phyloP scores from a whole-genome alignment of 1,140 invertebrate species.

The Homarus americanus region DNA sequence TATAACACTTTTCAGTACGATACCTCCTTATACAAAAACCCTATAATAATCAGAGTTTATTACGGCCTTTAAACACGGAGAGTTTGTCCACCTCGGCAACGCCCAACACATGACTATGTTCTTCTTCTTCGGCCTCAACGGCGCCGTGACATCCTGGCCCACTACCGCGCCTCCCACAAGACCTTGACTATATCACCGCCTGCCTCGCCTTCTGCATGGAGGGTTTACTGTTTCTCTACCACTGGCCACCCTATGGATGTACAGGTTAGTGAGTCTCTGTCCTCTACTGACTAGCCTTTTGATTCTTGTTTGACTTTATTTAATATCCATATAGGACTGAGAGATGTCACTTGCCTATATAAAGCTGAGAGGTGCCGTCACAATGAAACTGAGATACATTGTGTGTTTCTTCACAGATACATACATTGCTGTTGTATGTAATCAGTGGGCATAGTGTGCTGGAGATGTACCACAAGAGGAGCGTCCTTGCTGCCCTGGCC shows the following conservation, averaged over 20 bases:
- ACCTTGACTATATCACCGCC: constrained; percentile 78
- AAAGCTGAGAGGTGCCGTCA: too few species aligned
- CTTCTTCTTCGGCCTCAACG: constrained; percentile 80
- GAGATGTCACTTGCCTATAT: too few species aligned
- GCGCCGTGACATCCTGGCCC: constrained; percentile 78
- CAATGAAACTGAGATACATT: too few species aligned
- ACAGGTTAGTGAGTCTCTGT: constrained; percentile 69
- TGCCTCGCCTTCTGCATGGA: constrained; percentile 79
- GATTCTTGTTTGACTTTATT: too few species aligned
- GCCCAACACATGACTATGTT: constrained; percentile 81
- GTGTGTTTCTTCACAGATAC: constrained; percentile 11
- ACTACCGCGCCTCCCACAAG: constrained; percentile 77
- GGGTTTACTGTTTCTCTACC: constrained; percentile 79
- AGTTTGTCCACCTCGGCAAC: constrained; percentile 77
- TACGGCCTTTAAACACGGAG: constrained; percentile 76
- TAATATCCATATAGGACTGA: too few species aligned
- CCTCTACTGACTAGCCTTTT: neutral
- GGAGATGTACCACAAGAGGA: constrained; percentile 37
- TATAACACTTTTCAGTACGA: too few species aligned
- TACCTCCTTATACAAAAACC: neutral
- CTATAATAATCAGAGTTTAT: constrained; percentile 74
- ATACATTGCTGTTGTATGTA: constrained; percentile 34
- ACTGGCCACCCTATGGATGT: constrained; percentile 80
- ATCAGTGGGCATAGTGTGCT: neutral
- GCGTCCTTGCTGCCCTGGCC: constrained; percentile 41